A percentile compares a stretch with the other conserved stretches of the same genome.
These are phyloP conservation scores for Epinephelus coioides DNA, from an alignment of 2,797 vertebrate genomes.

Conservation along the genomic window DNA sequence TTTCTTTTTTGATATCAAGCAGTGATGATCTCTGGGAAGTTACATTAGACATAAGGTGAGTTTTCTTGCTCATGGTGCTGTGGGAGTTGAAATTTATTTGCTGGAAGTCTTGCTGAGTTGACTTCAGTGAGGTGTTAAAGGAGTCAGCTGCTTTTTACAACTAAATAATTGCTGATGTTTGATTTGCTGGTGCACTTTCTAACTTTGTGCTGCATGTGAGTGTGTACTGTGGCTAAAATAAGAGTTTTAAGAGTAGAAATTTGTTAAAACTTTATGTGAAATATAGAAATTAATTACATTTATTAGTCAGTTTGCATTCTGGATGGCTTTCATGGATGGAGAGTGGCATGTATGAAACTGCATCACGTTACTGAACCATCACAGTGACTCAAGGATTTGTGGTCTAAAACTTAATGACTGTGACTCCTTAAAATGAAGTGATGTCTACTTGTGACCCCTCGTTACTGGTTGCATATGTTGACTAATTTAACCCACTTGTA, in stretches of 20 bases:
- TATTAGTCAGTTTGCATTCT: neutral
- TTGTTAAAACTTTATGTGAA: neutral
- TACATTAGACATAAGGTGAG: neutral
- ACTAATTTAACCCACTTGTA: neutral
- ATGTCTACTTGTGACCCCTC: neutral
- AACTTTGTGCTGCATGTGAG: neutral
- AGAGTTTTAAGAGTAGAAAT: neutral
- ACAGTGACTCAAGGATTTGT: neutral
- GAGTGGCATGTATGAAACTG: neutral
- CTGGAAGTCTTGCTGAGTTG: conserved; percentile 3
- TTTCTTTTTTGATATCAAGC: conserved; percentile 2
- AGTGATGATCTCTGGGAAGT: neutral
- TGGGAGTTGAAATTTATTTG: conserved; percentile 5
- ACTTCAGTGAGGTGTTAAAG: conserved; percentile 3
- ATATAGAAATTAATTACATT: neutral
- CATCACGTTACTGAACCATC: neutral
- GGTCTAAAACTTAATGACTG: neutral
- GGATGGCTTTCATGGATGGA: neutral
- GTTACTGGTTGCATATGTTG: neutral
- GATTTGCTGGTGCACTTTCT: neutral
- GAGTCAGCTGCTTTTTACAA: neutral
- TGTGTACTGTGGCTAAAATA: neutral
- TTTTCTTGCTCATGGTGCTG: neutral
- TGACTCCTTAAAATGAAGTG: neutral
- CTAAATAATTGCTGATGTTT: neutral